These are phyloP conservation scores for Agriopis marginaria DNA, from an alignment of 2,888 invertebrate species.

Conservation along the genomic window DNA sequence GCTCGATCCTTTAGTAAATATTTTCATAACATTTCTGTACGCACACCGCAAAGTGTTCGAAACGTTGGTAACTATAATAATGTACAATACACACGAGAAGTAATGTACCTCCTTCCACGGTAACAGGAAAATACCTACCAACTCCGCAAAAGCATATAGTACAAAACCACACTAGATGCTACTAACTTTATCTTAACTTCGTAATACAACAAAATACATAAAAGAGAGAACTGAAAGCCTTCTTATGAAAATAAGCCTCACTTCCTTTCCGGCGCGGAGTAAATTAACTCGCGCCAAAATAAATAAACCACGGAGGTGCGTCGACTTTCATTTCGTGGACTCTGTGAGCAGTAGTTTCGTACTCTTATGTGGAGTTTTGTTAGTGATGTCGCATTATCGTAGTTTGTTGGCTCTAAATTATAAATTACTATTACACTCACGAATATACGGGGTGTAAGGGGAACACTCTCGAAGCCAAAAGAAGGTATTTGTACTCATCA, in stretches of 20 bases:
- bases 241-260: conserved; percentile 35
- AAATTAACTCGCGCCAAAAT: conserved; percentile 42
- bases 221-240: conserved; percentile 38
- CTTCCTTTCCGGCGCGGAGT: conserved; percentile 30
- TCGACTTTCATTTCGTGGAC: conserved; percentile 39
- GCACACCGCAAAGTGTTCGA: too few species aligned
- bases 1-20: too few species aligned
- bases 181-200: conserved; percentile 20
- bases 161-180: not conserved
- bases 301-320: conserved; percentile 33
- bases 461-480: too few species aligned
- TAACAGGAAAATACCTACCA: not conserved
- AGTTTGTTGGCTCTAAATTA: not conserved
- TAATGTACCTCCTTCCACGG: not conserved
- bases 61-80: too few species aligned
- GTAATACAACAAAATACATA: conserved; percentile 30
- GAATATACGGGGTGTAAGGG: too few species aligned
- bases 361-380: conserved; percentile 19
- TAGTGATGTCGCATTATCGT: conserved; percentile 13
- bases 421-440: too few species aligned
- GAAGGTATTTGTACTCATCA: too few species aligned
- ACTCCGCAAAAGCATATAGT: not conserved
- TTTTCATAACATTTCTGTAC: too few species aligned
- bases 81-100: too few species aligned
- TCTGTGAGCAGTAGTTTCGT: conserved; percentile 29